Conservation (phyloP, 2,797 vertebrate species). For the Vireo griseus region DNA sequence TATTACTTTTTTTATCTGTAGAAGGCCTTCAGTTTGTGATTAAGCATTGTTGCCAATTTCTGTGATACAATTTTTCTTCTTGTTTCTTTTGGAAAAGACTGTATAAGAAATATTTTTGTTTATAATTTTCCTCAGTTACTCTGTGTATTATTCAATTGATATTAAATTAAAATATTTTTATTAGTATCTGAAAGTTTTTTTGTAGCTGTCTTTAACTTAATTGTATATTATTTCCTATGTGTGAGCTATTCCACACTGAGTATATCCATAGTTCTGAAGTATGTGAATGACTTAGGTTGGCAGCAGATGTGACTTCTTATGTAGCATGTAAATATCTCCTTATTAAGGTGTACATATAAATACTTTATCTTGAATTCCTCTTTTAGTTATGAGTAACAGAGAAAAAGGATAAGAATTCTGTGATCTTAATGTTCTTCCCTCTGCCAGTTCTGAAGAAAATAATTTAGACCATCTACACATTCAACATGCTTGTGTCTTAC, state of each 20-base stretch:
- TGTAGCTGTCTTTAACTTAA: not conserved
- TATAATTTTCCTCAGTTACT: not conserved
- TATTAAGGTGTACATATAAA: not conserved
- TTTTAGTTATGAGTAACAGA: not conserved
- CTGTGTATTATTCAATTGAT: not conserved
- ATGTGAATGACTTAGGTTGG: not conserved
- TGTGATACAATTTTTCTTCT: not conserved
- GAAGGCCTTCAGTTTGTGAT: not conserved
- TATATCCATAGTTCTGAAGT: not conserved
- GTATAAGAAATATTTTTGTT: not conserved
- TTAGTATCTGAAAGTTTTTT: not conserved
- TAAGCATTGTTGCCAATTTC: not conserved
- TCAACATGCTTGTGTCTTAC: not conserved
- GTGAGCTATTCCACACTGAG: not conserved
- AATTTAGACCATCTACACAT: not conserved
- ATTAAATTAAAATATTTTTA: not conserved
- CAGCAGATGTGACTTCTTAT: not conserved
- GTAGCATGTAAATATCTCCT: not conserved
- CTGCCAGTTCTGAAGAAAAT: not conserved
- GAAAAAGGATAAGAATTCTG: not conserved
- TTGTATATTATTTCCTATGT: not conserved
- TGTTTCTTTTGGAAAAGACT: not conserved
- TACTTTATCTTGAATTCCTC: not conserved
- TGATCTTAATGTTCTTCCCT: not conserved
- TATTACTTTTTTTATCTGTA: not conserved